Evolutionary conservation across 2,113 vertebrate species (phyloP).

Genomic region (Lepidothrix coronata): DNA sequence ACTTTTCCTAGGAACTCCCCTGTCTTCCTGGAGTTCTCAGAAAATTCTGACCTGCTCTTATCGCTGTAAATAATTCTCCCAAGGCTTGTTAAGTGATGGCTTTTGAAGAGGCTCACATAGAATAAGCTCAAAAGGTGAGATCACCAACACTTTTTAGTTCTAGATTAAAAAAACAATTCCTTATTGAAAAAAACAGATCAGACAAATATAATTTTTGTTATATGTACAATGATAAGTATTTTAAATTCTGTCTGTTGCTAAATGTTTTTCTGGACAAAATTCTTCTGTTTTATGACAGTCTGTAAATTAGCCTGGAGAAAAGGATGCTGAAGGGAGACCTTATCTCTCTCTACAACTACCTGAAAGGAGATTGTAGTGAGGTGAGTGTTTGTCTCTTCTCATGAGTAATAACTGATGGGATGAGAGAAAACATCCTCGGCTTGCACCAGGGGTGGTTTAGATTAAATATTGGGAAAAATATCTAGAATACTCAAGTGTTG

Average conservation of each 20-base stretch:
- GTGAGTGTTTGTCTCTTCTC: neutral
- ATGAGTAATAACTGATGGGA: neutral
- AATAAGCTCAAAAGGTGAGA: neutral
- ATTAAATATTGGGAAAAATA: neutral
- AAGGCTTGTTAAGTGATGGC: neutral
- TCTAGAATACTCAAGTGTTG: neutral
- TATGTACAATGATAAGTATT: neutral
- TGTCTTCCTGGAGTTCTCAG: neutral
- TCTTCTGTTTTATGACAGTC: neutral
- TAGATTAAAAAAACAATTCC: accelerated
- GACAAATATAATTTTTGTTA: neutral
- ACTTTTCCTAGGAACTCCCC: neutral
- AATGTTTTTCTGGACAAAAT: neutral
- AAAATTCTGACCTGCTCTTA: neutral
- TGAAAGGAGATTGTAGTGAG: neutral
- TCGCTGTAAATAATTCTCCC: neutral
- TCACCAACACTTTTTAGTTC: neutral
- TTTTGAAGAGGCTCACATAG: neutral
- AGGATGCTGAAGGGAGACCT: neutral
- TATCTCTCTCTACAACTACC: neutral
- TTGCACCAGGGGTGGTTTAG: neutral
- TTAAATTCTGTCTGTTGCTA: neutral
- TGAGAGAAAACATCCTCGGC: neutral
- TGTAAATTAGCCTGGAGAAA: neutral
- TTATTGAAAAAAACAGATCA: neutral